Evolutionary conservation across 2,888 invertebrate species (phyloP), one percentile per base, ranked within the genome.

Genomic region (Synanthedon andrenaeformis): DNA sequence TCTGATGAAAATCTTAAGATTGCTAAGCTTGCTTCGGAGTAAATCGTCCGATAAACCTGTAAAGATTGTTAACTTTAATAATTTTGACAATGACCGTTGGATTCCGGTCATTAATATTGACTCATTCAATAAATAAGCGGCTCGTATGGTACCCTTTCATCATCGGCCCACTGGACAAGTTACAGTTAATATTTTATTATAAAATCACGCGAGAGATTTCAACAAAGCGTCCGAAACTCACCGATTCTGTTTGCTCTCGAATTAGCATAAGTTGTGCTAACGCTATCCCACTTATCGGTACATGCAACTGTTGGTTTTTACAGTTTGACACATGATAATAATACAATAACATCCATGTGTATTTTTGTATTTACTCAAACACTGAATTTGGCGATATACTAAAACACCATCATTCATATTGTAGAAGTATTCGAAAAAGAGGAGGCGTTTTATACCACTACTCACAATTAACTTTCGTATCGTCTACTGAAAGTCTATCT

Each of bases 181-280:
- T 74, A 85, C 85, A 79, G 86, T 83, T 83, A 83, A 70, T 72
- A 66, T 76, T 81, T 73, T 82, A 87, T 86, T 82, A 83, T 83
- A 72, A 82, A 78, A 85, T 85, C 85, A 87, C 86, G 85, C 66
- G 75, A 64, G 68, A 63, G 69, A 73, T 76, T 72, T 74, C 68
- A 60, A 70, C 70, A 67, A 64, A 67, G 64, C 62, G 58, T 42
- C 56, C 63, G 54, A 63, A 66, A 65, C 60, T 62, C 62, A 65
- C 57, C 56, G 67, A 83, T 80, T 78, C 58, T 82, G 71, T 85
- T 85, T 82, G 72, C 61, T 56, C 61, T 65, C 58, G 63, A 60
- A 71, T 85, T 85, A 84, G 78, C 81, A 64, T 64, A 59, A 51
- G 58, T 59, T 69, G 69, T 74, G 80, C 72, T 80, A 82, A 82